Conservation (phyloP, 2,888 invertebrate species). For the Steromphala cineraria region DNA sequence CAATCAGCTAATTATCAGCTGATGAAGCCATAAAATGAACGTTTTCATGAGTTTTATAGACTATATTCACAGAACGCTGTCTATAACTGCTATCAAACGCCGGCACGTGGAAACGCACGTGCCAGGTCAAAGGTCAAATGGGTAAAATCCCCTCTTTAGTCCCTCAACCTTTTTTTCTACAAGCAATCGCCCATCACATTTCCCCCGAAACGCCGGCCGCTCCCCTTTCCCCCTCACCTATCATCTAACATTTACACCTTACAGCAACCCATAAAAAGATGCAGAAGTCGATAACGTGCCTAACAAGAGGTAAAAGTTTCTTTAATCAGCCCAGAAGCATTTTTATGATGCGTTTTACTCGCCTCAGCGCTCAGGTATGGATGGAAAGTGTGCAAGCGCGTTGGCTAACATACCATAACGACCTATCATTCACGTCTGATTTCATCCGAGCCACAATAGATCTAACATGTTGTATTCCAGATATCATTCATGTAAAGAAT, state of each 20-base stretch:
- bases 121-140: too few relatives aligned
- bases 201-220: too few relatives aligned
- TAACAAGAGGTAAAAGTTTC: neutral
- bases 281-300: neutral
- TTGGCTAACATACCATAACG: neutral
- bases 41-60: too few relatives aligned
- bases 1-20: too few relatives aligned
- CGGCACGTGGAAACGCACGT: too few relatives aligned
- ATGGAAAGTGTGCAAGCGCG: neutral
- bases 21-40: too few relatives aligned
- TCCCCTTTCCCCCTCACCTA: neutral
- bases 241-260: neutral
- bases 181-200: too few relatives aligned
- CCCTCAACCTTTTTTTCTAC: too few relatives aligned
- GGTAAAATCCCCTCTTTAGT: too few relatives aligned
- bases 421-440: neutral
- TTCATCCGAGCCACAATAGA: neutral
- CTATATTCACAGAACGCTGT: too few relatives aligned
- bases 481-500: neutral
- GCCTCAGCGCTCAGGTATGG: neutral
- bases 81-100: too few relatives aligned
- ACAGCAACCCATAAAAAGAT: neutral
- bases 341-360: conserved; percentile 1
- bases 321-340: neutral
- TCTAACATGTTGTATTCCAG: neutral